A percentile compares a stretch with the other conserved stretches of the same genome.
Conservation (phyloP, 2,113 vertebrate genomes). For the Nymphicus hollandicus region DNA sequence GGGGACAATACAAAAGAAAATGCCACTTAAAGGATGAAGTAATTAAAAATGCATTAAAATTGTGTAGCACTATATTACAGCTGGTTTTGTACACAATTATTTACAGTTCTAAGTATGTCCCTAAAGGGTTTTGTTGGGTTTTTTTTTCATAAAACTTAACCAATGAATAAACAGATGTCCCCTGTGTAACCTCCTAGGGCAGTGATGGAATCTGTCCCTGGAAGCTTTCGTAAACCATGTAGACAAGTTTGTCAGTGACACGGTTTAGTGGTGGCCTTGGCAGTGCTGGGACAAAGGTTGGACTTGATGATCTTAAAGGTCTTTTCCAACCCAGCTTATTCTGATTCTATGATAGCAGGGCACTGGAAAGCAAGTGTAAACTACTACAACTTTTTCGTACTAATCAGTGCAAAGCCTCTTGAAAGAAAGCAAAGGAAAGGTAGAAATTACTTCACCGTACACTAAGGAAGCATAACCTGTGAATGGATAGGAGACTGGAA, state of each 20-base stretch:
- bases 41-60: slow-evolving; percentile 6
- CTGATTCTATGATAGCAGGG: not conserved
- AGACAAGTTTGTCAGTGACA: not conserved
- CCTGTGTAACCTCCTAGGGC: not conserved
- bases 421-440: not conserved
- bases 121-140: not conserved
- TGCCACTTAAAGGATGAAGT: not conserved
- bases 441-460: not conserved
- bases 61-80: not conserved
- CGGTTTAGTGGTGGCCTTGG: not conserved
- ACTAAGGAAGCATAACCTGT: not conserved
- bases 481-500: not conserved
- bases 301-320: not conserved
- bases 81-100: not conserved
- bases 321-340: not conserved
- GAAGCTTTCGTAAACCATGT: not conserved
- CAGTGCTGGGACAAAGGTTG: not conserved
- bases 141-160: not conserved
- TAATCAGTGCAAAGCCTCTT: not conserved
- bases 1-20: slow-evolving; percentile 21
- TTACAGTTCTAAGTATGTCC: not conserved
- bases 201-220: not conserved
- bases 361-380: not conserved
- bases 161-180: not conserved
- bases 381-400: not conserved